Conservation (phyloP, 1,140 invertebrate species). For the Saccostrea cuccullata region DNA sequence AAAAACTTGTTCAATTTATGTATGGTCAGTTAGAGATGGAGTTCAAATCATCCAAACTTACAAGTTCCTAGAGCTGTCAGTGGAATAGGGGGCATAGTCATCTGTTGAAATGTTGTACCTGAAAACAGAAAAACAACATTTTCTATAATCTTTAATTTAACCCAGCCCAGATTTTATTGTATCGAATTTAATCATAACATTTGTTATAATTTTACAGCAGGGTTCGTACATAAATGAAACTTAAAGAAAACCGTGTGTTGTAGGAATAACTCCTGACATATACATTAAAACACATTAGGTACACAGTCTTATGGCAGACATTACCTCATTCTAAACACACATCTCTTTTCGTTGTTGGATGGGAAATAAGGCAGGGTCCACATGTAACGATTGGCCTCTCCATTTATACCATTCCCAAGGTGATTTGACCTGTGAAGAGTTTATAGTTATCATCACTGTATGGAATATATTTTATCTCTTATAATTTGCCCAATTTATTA, state of each 20-base stretch:
- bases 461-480: too few relatives aligned
- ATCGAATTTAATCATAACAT: not conserved
- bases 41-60: conserved; percentile 52
- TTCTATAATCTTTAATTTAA: too few relatives aligned
- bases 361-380: conserved; percentile 78
- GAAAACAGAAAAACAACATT: conserved; percentile 42
- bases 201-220: too few relatives aligned
- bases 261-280: too few relatives aligned
- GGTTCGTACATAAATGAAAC: too few relatives aligned
- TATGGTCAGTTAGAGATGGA: too few relatives aligned
- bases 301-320: not conserved
- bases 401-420: conserved; percentile 75
- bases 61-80: conserved; percentile 66
- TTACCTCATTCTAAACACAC: conserved; percentile 77
- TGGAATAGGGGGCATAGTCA: conserved; percentile 77
- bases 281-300: too few relatives aligned
- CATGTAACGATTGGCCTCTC: conserved; percentile 67
- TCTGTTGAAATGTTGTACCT: conserved; percentile 78
- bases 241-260: too few relatives aligned
- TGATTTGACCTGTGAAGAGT: conserved; percentile 74
- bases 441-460: not conserved
- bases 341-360: conserved; percentile 73
- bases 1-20: too few relatives aligned
- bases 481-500: too few relatives aligned
- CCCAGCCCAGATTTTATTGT: not conserved